These are phyloP conservation scores for Scaptodrosophila lebanonensis DNA, from an alignment of 1,140 invertebrate genomes.

Conservation along the genomic window DNA sequence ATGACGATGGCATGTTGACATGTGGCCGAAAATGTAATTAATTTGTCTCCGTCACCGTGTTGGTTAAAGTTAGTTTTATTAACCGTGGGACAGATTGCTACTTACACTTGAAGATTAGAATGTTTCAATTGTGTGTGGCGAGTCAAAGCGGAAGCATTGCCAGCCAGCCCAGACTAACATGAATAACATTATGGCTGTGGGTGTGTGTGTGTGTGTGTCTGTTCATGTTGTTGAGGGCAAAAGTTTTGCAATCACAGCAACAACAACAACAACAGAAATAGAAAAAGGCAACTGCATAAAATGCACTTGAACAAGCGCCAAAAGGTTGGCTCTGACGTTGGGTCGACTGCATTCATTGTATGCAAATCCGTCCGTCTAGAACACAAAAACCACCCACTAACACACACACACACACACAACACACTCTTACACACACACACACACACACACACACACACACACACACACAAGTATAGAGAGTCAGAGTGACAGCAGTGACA, in stretches of 20 bases:
- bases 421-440: no score
- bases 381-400: constrained; percentile 43
- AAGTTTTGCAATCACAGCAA: background rate
- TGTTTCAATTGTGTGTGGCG: constrained; percentile 8
- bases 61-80: constrained; percentile 54
- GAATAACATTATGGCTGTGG: constrained; percentile 11
- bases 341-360: constrained; percentile 46
- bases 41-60: constrained; percentile 41
- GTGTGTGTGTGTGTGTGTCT: constrained; percentile 12
- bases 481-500: constrained; percentile 55
- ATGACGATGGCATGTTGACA: no score
- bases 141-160: constrained; percentile 58
- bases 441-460: no score
- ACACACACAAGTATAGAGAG: no score
- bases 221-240: no score
- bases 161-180: constrained; percentile 5
- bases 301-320: constrained; percentile 46
- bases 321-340: background rate
- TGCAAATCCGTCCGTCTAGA: constrained; percentile 58
- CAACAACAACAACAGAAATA: constrained; percentile 4
- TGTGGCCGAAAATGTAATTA: no score
- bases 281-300: constrained; percentile 55
- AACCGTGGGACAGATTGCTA: constrained; percentile 61
- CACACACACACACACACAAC: no score
- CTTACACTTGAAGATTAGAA: constrained; percentile 36